Evolutionary conservation across 2,888 invertebrate genomes (phyloP).

Genomic region (Hemithea aestivaria): DNA sequence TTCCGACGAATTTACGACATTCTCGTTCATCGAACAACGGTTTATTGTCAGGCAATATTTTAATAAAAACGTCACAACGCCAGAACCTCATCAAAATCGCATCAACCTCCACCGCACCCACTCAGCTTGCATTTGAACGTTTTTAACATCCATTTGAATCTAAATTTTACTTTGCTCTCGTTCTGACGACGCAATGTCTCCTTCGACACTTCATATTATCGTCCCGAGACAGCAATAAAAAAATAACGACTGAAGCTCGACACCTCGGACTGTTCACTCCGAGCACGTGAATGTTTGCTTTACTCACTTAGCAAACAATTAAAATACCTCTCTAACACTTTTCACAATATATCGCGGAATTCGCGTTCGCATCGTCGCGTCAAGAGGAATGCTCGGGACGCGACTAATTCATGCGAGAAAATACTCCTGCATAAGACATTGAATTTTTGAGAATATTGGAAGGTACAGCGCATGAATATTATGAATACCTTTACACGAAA

Average conservation of each 20-base stretch:
- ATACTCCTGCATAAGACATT: constrained; percentile 46
- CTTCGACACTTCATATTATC: constrained; percentile 49
- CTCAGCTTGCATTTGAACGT: constrained; percentile 49
- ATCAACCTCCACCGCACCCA: constrained; percentile 55
- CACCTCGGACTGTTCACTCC: constrained; percentile 30
- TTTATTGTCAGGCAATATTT: constrained; percentile 50
- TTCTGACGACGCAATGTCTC: constrained; percentile 39
- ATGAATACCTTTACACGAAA: constrained; percentile 36
- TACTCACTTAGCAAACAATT: constrained; percentile 41
- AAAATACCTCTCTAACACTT: constrained; percentile 43
- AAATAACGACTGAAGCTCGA: constrained; percentile 46
- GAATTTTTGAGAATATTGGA: constrained; percentile 45
- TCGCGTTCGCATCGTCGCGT: constrained; percentile 40
- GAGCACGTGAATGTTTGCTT: constrained; percentile 25
- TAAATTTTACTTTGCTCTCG: constrained; percentile 57
- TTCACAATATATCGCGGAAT: constrained; percentile 44
- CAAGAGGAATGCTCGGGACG: constrained; percentile 56
- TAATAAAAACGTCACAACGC: constrained; percentile 55
- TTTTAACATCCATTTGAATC: constrained; percentile 65
- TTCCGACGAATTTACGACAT: constrained; percentile 47
- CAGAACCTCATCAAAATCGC: constrained; percentile 64
- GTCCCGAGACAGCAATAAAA: constrained; percentile 49
- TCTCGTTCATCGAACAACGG: constrained; percentile 48
- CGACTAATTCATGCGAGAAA: constrained; percentile 66
- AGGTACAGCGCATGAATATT: constrained; percentile 31